These are phyloP conservation scores for Neomorphus geoffroyi DNA, from an alignment of 2,797 vertebrate species.

Conservation along the genomic window DNA sequence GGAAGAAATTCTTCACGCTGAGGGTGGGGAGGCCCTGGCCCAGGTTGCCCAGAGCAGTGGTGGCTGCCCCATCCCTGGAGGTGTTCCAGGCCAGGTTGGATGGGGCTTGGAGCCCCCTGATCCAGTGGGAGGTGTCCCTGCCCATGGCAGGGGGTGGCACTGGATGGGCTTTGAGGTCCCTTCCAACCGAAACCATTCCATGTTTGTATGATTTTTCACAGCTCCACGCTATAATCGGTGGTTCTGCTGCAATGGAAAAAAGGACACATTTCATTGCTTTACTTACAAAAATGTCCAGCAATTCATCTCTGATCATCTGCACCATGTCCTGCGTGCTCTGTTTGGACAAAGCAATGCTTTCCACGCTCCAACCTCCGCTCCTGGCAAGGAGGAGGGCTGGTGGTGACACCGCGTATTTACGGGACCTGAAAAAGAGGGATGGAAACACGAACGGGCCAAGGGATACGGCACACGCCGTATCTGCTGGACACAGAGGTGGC, in stretches of 20 bases:
- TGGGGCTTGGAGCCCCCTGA: too few relatives aligned
- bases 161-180: too few relatives aligned
- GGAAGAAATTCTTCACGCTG: too few relatives aligned
- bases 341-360: slow-evolving; percentile 64
- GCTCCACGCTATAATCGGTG: background rate
- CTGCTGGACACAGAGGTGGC: background rate
- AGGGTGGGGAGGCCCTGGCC: too few relatives aligned
- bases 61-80: too few relatives aligned
- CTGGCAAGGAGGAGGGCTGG: slow-evolving; percentile 84
- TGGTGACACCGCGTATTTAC: slow-evolving; percentile 72
- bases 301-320: slow-evolving; percentile 68
- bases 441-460: background rate
- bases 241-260: background rate
- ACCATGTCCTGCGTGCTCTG: slow-evolving; percentile 70
- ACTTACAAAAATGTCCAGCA: slow-evolving; percentile 87
- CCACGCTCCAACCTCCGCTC: slow-evolving; percentile 54
- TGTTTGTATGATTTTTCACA: background rate
- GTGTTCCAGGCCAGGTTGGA: too few relatives aligned
- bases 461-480: background rate
- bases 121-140: too few relatives aligned
- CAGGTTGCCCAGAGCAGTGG: too few relatives aligned
- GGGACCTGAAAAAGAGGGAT: slow-evolving; percentile 77
- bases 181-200: too few relatives aligned
- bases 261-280: background rate
- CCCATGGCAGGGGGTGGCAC: too few relatives aligned